Evolutionary conservation across 2,797 vertebrate genomes (phyloP).

Genomic region (Melanotaenia nigrans): DNA sequence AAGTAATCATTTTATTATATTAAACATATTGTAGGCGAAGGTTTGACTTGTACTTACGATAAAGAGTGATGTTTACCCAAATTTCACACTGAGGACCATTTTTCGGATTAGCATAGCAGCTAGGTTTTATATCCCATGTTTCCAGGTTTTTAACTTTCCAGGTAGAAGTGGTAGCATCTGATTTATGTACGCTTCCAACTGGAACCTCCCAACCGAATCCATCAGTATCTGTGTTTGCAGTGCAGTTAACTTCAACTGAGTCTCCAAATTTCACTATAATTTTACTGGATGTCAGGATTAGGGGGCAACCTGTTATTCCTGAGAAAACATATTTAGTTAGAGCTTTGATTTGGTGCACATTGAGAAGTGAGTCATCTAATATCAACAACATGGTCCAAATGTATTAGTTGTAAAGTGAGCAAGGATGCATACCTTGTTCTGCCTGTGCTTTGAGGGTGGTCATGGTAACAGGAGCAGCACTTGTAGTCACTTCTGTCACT

Average conservation of each 20-base stretch:
- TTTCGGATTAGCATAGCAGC: accelerated
- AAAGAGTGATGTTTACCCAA: background rate
- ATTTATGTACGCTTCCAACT: accelerated
- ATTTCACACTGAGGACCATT: accelerated
- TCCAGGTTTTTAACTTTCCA: constrained; percentile 18
- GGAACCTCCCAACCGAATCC: constrained; percentile 54
- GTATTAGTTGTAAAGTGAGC: background rate
- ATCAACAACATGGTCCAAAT: background rate
- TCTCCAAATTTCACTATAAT: constrained; percentile 62
- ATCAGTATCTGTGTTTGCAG: accelerated
- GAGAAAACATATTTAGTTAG: constrained; percentile 7
- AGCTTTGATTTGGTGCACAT: background rate
- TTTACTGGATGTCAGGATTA: constrained; percentile 50
- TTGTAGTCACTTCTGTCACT: background rate
- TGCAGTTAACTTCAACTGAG: constrained; percentile 53
- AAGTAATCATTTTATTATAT: background rate
- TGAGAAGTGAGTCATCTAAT: background rate
- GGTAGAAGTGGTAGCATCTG: accelerated
- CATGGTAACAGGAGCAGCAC: background rate
- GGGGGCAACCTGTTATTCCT: constrained; percentile 22
- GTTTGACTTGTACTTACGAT: constrained; percentile 52
- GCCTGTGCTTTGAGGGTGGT: background rate
- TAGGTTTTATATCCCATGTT: background rate
- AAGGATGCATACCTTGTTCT: constrained; percentile 18
- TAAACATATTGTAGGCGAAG: background rate